Percentiles rank a stretch among this genome's conserved stretches.
Conservation (phyloP, 2,797 vertebrate species). For the Gymnoscopelus microlampas region DNA sequence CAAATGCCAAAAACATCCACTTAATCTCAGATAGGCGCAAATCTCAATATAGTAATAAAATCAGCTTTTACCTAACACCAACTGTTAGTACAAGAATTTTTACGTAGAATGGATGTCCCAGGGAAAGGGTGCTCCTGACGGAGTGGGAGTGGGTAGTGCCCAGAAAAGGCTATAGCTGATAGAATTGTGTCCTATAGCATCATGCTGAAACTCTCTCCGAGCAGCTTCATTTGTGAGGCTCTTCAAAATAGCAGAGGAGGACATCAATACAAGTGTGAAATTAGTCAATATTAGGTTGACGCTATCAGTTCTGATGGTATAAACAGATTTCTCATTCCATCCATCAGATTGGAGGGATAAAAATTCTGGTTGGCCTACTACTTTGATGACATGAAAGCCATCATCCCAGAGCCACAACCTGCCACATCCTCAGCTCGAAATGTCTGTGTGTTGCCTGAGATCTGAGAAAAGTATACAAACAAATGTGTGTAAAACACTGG, state of each 20-base stretch:
- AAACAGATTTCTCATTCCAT: slow-evolving; percentile 26
- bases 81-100: slow-evolving; percentile 19
- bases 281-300: slow-evolving; percentile 33
- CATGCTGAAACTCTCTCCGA: slow-evolving; percentile 20
- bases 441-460: slow-evolving; percentile 37
- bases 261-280: slow-evolving; percentile 14
- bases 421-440: slow-evolving; percentile 38
- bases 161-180: slow-evolving; percentile 21
- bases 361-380: slow-evolving; percentile 29
- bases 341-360: slow-evolving; percentile 24
- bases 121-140: slow-evolving; percentile 22
- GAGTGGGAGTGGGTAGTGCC: slow-evolving; percentile 12
- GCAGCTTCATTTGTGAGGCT: slow-evolving; percentile 22
- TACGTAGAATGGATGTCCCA: slow-evolving; percentile 22
- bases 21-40: slow-evolving; percentile 23
- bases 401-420: slow-evolving; percentile 37
- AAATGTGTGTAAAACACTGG: slow-evolving; percentile 26
- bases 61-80: background rate
- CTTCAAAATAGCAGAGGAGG: slow-evolving; percentile 20
- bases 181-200: slow-evolving; percentile 1
- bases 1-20: slow-evolving; percentile 18
- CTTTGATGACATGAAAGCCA: slow-evolving; percentile 18
- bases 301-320: slow-evolving; percentile 35
- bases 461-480: slow-evolving; percentile 38
- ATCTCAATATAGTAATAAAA: slow-evolving; percentile 24